Evolutionary conservation across 2,888 invertebrate genomes (phyloP).

Genomic region (Argyresthia albistria): DNA sequence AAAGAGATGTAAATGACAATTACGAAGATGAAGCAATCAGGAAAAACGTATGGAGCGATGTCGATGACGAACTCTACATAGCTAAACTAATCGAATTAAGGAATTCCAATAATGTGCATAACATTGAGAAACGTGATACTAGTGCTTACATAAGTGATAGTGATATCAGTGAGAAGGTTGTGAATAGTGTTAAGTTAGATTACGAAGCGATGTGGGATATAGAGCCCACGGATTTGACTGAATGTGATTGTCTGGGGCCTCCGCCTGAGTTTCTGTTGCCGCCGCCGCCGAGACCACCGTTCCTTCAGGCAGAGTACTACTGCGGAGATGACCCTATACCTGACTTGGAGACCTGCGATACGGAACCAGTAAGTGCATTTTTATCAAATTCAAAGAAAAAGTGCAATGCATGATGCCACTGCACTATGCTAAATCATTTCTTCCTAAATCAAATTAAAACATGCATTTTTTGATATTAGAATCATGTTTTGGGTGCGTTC

Average conservation of each 20-base stretch:
- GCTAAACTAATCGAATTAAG: constrained; percentile 54
- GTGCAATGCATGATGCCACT: too few relatives aligned
- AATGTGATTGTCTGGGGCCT: constrained; percentile 83
- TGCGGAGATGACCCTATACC: constrained; percentile 81
- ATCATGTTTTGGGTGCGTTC: too few relatives aligned
- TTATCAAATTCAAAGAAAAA: too few relatives aligned
- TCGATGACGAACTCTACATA: constrained; percentile 67
- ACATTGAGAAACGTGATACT: constrained; percentile 63
- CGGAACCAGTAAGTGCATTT: constrained; percentile 81
- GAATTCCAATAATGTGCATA: constrained; percentile 52
- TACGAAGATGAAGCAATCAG: constrained; percentile 49
- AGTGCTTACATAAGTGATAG: constrained; percentile 50
- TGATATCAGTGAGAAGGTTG: constrained; percentile 65
- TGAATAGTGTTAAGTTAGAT: constrained; percentile 70
- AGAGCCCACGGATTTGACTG: constrained; percentile 78
- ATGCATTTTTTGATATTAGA: too few relatives aligned
- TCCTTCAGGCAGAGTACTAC: constrained; percentile 78
- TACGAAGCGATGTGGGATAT: constrained; percentile 79
- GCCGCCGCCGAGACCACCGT: constrained; percentile 82
- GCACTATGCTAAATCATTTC: too few relatives aligned
- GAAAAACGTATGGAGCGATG: constrained; percentile 61
- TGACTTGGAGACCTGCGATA: constrained; percentile 82
- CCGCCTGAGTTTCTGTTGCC: constrained; percentile 83
- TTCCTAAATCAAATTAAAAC: too few relatives aligned
- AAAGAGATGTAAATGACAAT: constrained; percentile 14